Percentiles rank a stretch among this genome's conserved stretches.
Conservation (phyloP, 37 sponge, comb jelly and placozoan genomes). For the Chondrilla cf. caribensis region DNA sequence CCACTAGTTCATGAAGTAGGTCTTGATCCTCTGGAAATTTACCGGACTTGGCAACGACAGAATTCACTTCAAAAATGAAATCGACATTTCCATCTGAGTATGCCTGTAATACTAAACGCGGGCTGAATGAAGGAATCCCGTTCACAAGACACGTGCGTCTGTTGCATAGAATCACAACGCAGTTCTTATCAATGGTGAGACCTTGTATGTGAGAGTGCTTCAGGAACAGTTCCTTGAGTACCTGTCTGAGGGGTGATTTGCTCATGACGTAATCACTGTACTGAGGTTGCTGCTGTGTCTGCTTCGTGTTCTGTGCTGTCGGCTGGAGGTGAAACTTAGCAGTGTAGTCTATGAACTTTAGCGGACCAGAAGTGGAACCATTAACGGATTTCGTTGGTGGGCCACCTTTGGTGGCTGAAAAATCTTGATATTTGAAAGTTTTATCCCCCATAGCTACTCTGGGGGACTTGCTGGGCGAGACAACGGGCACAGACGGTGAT, state of each 20-base stretch:
- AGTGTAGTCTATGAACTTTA: constrained; percentile 17
- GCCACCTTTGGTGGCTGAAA: not conserved
- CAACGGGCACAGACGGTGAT: not conserved
- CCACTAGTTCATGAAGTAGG: not conserved
- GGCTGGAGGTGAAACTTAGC: constrained; percentile 11
- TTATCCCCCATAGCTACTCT: not conserved
- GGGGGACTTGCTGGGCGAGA: constrained; percentile 14
- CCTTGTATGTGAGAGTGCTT: constrained; percentile 1
- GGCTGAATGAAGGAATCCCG: not conserved
- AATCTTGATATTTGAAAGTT: not conserved
- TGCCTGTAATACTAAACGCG: not conserved
- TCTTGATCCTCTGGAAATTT: not conserved
- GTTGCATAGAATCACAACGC: constrained; percentile 2
- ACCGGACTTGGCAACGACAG: not conserved
- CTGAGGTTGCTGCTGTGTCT: not conserved
- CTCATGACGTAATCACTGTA: not conserved
- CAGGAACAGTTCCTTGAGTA: constrained; percentile 9
- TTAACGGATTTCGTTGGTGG: not conserved
- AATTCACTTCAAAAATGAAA: constrained; percentile 1
- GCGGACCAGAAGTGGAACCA: not conserved
- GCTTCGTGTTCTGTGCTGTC: not conserved
- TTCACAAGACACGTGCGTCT: not conserved
- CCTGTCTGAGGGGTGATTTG: not conserved
- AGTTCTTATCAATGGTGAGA: constrained; percentile 25
- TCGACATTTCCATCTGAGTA: not conserved